Percentiles rank a stretch among this genome's conserved stretches.
Evolutionary conservation across 2,888 invertebrate species (phyloP).

Genomic region (Ypsolopha sequella): DNA sequence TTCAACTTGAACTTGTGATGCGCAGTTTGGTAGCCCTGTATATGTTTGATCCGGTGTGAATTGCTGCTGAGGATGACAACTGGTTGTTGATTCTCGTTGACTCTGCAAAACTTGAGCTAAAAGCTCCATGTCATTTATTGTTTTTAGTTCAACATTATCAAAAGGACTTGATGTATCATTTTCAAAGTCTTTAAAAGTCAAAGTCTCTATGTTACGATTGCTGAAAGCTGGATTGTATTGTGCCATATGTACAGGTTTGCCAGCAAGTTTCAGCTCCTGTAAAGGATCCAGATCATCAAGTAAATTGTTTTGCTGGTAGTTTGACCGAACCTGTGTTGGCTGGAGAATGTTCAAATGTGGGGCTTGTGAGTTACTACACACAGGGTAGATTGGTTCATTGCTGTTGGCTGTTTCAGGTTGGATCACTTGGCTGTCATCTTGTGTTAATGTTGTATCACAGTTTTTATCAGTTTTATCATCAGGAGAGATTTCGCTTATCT

Average conservation of each 20-base stretch:
- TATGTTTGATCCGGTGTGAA: slow-evolving; percentile 34
- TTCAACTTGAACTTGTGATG: slow-evolving; percentile 46
- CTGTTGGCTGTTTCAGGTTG: slow-evolving; percentile 15
- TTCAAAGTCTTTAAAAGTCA: slow-evolving; percentile 85
- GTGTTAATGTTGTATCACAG: slow-evolving; percentile 37
- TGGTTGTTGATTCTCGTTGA: slow-evolving; percentile 41
- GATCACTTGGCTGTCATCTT: slow-evolving; percentile 25
- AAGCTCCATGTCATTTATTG: slow-evolving; percentile 92
- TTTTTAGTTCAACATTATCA: slow-evolving; percentile 92
- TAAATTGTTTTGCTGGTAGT: slow-evolving; percentile 39
- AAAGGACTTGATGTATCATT: slow-evolving; percentile 93
- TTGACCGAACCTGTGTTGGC: slow-evolving; percentile 51
- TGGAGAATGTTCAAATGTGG: slow-evolving; percentile 49
- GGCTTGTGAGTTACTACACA: slow-evolving; percentile 27
- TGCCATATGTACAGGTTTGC: slow-evolving; percentile 37
- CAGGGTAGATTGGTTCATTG: slow-evolving; percentile 24
- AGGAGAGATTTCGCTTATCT: slow-evolving; percentile 65
- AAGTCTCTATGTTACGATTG: slow-evolving; percentile 41
- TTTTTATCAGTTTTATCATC: slow-evolving; percentile 52
- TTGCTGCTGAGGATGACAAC: slow-evolving; percentile 26
- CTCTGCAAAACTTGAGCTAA: slow-evolving; percentile 81
- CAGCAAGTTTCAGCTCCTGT: slow-evolving; percentile 39
- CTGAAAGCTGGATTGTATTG: slow-evolving; percentile 24
- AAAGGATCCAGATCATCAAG: slow-evolving; percentile 61
- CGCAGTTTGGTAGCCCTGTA: slow-evolving; percentile 33